These are phyloP conservation scores for Microtus montanus DNA, from an alignment of 2,113 vertebrate species.

Conservation along the genomic window DNA sequence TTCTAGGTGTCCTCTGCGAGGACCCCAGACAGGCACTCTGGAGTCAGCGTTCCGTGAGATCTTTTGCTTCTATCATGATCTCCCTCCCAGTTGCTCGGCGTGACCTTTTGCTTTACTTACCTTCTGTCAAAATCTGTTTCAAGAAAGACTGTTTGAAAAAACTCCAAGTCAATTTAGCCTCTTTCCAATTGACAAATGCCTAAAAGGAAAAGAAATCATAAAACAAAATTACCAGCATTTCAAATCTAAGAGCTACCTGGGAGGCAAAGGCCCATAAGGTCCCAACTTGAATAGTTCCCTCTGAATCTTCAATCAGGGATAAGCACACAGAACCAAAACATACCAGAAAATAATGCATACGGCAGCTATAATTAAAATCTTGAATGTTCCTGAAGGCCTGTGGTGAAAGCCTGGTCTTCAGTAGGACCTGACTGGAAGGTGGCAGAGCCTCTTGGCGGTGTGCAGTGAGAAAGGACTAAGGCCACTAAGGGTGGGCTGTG, in stretches of 20 bases:
- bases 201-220: slow-evolving; percentile 77
- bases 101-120: slow-evolving; percentile 77
- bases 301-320: background rate
- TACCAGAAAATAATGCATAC: background rate
- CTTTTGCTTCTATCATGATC: background rate
- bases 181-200: slow-evolving; percentile 91
- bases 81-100: background rate
- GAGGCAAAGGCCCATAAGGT: slow-evolving; percentile 24
- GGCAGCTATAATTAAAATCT: background rate
- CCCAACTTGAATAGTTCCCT: background rate
- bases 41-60: background rate
- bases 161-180: slow-evolving; percentile 94
- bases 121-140: slow-evolving; percentile 98
- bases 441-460: background rate
- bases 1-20: background rate
- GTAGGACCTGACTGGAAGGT: too few relatives aligned
- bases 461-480: background rate
- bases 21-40: background rate
- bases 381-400: background rate
- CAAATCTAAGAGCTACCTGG: background rate
- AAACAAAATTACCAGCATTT: background rate
- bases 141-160: slow-evolving; percentile 99
- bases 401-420: background rate
- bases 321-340: slow-evolving; percentile 23
- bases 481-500: background rate